These are phyloP conservation scores for Lordiphosa fenestrarum DNA, from an alignment of 2,888 invertebrate species.

Conservation along the genomic window DNA sequence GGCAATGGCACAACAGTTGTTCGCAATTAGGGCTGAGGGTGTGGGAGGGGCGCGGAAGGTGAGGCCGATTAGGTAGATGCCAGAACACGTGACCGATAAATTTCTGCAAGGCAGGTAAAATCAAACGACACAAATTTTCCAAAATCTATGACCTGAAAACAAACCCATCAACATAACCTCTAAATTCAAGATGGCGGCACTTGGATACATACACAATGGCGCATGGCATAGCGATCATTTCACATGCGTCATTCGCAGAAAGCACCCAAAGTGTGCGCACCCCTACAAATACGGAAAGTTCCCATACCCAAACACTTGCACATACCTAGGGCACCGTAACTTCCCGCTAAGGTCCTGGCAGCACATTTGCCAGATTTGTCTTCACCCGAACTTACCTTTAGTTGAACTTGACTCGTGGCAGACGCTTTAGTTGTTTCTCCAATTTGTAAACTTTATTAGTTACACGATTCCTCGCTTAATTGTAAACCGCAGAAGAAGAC, in stretches of 20 bases:
- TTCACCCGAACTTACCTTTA: too few species aligned
- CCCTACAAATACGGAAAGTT: too few species aligned
- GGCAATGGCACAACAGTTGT: conserved; percentile 25
- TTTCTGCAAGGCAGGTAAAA: neutral
- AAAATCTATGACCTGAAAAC: conserved; percentile 7
- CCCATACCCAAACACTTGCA: neutral
- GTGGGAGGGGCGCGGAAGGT: conserved; percentile 4
- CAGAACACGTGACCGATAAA: conserved; percentile 18
- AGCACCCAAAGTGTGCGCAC: conserved; percentile 18
- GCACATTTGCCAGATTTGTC: too few species aligned
- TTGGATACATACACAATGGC: conserved; percentile 49
- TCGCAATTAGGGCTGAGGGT: neutral
- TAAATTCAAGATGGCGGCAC: conserved; percentile 60
- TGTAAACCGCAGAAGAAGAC: too few species aligned
- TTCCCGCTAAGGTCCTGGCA: neutral
- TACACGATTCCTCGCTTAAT: too few species aligned
- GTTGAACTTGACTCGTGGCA: too few species aligned
- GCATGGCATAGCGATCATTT: conserved; percentile 36
- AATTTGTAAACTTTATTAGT: too few species aligned
- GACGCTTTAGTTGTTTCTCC: too few species aligned
- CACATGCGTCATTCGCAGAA: conserved; percentile 38
- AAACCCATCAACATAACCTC: conserved; percentile 39
- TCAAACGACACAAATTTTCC: neutral
- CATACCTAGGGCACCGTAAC: conserved; percentile 1
- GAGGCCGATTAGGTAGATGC: conserved; percentile 1